phyloP scores from a whole-genome alignment of 2,888 invertebrate genomes.

The Napeogenes sylphis region DNA sequence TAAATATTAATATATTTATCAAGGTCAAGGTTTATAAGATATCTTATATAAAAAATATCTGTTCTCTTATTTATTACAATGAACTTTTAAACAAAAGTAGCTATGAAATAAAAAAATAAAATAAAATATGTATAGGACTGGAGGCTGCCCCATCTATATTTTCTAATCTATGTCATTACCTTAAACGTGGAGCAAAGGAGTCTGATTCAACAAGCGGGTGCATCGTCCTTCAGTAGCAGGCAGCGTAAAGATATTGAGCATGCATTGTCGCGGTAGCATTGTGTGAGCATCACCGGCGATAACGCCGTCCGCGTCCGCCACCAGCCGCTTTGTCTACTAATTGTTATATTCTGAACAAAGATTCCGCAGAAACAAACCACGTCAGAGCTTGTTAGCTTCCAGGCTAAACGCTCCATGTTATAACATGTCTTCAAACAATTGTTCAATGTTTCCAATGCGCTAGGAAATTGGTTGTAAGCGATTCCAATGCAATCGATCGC shows the following conservation, averaged over 20 bases:
- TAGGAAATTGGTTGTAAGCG: conserved; percentile 68
- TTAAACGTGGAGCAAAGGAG: conserved; percentile 51
- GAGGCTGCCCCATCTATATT: conserved; percentile 11
- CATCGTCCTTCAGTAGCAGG: conserved; percentile 64
- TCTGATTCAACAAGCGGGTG: conserved; percentile 59
- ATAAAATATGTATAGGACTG: no score
- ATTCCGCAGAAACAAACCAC: conserved; percentile 66
- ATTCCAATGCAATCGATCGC: conserved; percentile 46
- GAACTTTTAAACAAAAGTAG: no score
- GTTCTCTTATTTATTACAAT: no score
- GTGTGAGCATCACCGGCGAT: conserved; percentile 57
- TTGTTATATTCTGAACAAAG: conserved; percentile 72
- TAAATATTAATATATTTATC: no score
- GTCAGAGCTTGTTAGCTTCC: conserved; percentile 57
- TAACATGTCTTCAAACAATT: conserved; percentile 74
- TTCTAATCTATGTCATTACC: conserved; percentile 35
- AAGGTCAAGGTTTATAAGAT: no score
- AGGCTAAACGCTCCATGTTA: conserved; percentile 67
- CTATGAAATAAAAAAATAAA: no score
- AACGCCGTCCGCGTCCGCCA: conserved; percentile 51
- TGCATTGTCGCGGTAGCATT: conserved; percentile 63
- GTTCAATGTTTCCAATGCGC: conserved; percentile 63
- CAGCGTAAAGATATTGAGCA: conserved; percentile 72
- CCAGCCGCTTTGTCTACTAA: conserved; percentile 63
- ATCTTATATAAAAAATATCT: no score